Base-by-base conservation (phyloP, 2,888 invertebrate genomes). In the Macaria notata region DNA sequence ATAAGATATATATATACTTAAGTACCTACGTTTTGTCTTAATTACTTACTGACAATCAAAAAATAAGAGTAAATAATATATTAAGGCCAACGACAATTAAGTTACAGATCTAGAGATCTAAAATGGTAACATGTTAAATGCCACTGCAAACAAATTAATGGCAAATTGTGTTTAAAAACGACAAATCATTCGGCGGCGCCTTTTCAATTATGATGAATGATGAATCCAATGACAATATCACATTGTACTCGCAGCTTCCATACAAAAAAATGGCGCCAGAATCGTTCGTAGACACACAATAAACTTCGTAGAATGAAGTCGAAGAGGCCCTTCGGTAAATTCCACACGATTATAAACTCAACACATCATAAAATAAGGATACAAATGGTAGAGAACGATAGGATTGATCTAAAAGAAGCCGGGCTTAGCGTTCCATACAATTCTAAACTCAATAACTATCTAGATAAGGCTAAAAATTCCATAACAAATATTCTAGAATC, bases 181-280 rank as follows among this genome's bases (percentile, higher is more conserved):
- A 56, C 61, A 63, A 54, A 61, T 62, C 46, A 61, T 51, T 61
- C 60, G 46, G 50, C 64, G 58, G 61, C 45, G 57, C 46, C 59
- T 62, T 62, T 61, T 39, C 19, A 47, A 54, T 54, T 29, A 48
- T 44, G 41, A 58, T 55, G 55, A 64, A 60, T 56, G 62, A 61
- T 59, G 54, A 56, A 59, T 60, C 52, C 45, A 61, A 62, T 64
- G 62, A 61, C 50, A 61, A 60, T 46, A 57, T 60, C 55, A 19
- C 19, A 47, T 50, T 54, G 38, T 38, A 33, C 43, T 9, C 41
- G 43, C 9, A 45, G 62, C 53, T 50, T 49, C 52, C 9, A 19
- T 58, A 65, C 19, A 19, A 69, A 68, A 67, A 70, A 65, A 66
- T 66, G 75, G 73, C 76, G 74, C 76, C 75, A 72, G 69, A 69